Conservation (phyloP, 2,888 invertebrate genomes). For the Pollenia labialis region DNA sequence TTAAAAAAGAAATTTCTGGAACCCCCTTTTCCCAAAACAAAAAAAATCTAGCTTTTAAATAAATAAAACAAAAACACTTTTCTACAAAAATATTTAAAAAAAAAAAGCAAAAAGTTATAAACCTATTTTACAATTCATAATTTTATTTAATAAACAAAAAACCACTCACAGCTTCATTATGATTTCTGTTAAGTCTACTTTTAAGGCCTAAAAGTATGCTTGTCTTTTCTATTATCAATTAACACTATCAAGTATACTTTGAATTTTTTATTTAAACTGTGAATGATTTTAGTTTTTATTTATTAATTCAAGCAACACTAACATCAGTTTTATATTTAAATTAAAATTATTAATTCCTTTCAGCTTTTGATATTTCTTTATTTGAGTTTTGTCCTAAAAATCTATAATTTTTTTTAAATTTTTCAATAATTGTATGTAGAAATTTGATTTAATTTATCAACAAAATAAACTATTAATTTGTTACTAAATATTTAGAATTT, state of each 20-base stretch:
- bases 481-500: constrained; percentile 31
- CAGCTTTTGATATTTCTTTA: constrained; percentile 42
- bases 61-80: constrained; percentile 43
- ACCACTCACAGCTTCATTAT: constrained; percentile 26
- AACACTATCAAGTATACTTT: constrained; percentile 44
- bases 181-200: constrained; percentile 32
- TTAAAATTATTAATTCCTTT: constrained; percentile 2
- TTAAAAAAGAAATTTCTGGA: constrained; percentile 12
- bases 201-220: constrained; percentile 55
- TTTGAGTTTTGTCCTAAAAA: constrained; percentile 26
- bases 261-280: neutral
- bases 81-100: constrained; percentile 33
- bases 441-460: constrained; percentile 29
- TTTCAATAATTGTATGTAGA: constrained; percentile 56
- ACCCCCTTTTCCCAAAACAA: neutral
- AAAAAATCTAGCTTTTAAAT: neutral
- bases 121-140: constrained; percentile 1
- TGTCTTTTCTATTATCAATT: constrained; percentile 8
- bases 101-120: constrained; percentile 18
- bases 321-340: constrained; percentile 19
- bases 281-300: constrained; percentile 7
- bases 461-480: neutral
- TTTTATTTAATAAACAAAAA: constrained; percentile 7
- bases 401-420: neutral
- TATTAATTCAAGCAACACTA: constrained; percentile 56